Evolutionary conservation across 2,113 vertebrate genomes (phyloP).

Genomic region (Lycaon pictus): DNA sequence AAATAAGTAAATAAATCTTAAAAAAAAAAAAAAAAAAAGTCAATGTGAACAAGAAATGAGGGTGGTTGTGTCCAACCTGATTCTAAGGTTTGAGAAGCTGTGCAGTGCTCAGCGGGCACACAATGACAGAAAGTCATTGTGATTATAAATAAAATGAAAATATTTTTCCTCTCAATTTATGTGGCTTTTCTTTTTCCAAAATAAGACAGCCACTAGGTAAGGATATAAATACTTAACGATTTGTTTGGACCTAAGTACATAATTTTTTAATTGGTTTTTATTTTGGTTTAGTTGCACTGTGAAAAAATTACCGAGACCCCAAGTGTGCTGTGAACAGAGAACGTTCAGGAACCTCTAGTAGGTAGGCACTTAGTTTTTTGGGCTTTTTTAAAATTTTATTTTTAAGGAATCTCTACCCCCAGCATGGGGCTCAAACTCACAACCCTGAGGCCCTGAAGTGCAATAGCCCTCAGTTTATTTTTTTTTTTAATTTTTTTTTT

Average conservation of each 20-base stretch:
- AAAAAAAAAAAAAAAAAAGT: background rate
- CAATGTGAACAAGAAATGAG: background rate
- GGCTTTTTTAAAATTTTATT: background rate
- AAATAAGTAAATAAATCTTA: background rate
- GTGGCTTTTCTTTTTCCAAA: background rate
- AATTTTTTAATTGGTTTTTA: background rate
- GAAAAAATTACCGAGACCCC: background rate
- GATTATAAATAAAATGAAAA: conserved; percentile 33
- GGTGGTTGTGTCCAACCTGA: background rate
- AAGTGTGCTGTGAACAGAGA: background rate
- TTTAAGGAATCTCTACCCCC: background rate
- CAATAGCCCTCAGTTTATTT: background rate
- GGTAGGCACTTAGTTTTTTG: background rate
- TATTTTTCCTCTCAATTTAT: background rate
- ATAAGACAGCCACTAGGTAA: background rate
- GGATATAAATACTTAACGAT: background rate
- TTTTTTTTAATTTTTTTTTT: too few relatives aligned
- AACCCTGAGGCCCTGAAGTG: background rate
- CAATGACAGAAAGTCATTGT: background rate
- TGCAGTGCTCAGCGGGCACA: background rate
- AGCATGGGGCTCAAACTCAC: background rate
- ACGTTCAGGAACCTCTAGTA: background rate
- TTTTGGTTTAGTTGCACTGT: background rate
- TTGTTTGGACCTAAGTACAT: background rate
- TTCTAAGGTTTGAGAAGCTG: background rate